Percentiles rank a stretch among this genome's conserved stretches.
phyloP scores from a whole-genome alignment of 2,113 vertebrate species.

The Erpornis zantholeuca region DNA sequence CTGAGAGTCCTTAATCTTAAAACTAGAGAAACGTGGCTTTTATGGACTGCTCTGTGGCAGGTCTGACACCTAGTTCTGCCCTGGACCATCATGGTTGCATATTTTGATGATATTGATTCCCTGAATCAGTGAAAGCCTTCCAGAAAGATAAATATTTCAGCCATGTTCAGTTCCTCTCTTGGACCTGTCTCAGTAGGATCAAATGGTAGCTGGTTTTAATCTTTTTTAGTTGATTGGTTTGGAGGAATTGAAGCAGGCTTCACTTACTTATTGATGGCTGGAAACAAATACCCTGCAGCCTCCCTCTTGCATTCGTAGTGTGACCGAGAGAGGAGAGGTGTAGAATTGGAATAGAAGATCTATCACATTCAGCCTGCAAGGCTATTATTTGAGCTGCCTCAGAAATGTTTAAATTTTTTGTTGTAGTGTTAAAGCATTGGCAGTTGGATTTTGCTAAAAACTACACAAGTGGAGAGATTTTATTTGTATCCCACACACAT shows the following conservation, averaged over 20 bases:
- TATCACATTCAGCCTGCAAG: not conserved
- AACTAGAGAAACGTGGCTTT: not conserved
- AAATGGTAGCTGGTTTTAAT: slow-evolving; percentile 39
- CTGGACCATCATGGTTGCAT: not conserved
- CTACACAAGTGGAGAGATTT: not conserved
- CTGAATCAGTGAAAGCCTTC: not conserved
- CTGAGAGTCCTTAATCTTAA: not conserved
- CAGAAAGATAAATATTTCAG: slow-evolving; percentile 9
- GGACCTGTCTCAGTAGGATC: not conserved
- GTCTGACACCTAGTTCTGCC: not conserved
- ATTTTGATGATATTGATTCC: not conserved
- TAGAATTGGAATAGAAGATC: slow-evolving; percentile 18
- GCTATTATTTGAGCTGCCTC: slow-evolving; percentile 29
- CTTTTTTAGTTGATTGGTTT: slow-evolving; percentile 34
- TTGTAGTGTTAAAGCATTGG: not conserved
- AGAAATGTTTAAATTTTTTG: slow-evolving; percentile 14
- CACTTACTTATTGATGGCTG: slow-evolving; percentile 40
- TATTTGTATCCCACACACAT: slow-evolving; percentile 3
- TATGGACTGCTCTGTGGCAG: not conserved
- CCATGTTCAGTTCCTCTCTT: not conserved
- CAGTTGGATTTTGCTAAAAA: slow-evolving; percentile 10
- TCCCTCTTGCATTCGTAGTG: not conserved
- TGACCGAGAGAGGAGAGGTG: not conserved
- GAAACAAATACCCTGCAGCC: not conserved
- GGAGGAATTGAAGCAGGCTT: slow-evolving; percentile 39